These are phyloP conservation scores for Cassiopea xamachana DNA, from an alignment of 30 jellyfish, hydroid and myxozoan species.

Conservation along the genomic window DNA sequence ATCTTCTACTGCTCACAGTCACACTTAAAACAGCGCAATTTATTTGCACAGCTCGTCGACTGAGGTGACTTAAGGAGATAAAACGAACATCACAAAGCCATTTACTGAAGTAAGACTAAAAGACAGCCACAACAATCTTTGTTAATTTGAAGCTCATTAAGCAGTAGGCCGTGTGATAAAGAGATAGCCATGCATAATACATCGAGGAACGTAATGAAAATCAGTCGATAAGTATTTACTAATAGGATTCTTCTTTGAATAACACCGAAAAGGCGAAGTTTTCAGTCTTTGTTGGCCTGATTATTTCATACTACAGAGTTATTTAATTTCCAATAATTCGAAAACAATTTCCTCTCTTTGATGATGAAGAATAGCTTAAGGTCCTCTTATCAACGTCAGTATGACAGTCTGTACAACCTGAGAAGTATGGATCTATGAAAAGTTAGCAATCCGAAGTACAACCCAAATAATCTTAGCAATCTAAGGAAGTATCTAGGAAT, in stretches of 20 bases:
- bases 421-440: background rate
- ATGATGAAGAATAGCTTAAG: background rate
- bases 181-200: slow-evolving; percentile 20
- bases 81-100: background rate
- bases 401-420: background rate
- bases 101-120: background rate
- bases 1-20: background rate
- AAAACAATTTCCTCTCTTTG: background rate
- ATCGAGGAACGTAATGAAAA: slow-evolving; percentile 1
- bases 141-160: slow-evolving; percentile 21
- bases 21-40: background rate
- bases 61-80: background rate
- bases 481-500: too few species aligned
- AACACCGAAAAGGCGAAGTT: slow-evolving; percentile 26
- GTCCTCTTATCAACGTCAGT: background rate
- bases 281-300: slow-evolving; percentile 22
- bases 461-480: background rate
- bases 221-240: background rate
- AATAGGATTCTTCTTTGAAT: slow-evolving; percentile 31
- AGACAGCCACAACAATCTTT: slow-evolving; percentile 30
- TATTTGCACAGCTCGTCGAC: background rate
- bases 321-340: background rate
- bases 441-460: background rate
- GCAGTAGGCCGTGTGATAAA: background rate
- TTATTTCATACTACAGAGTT: background rate